These are phyloP conservation scores for Solenopsis fugax DNA, from an alignment of 1,140 invertebrate species.

Conservation along the genomic window DNA sequence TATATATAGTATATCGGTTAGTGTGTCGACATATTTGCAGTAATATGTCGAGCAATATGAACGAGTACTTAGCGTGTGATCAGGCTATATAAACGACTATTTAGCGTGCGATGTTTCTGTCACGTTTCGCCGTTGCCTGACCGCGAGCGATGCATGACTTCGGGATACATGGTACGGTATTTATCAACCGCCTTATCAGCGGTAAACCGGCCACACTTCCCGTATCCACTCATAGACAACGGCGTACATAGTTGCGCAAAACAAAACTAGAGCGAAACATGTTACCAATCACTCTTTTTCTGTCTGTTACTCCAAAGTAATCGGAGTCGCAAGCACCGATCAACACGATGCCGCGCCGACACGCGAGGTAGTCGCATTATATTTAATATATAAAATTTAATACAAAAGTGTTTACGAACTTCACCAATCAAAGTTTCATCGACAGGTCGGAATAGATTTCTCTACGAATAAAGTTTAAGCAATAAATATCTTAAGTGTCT, in stretches of 20 bases:
- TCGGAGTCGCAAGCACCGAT: conserved; percentile 21
- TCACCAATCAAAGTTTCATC: conserved; percentile 1
- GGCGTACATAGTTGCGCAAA: conserved; percentile 14
- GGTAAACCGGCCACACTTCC: conserved; percentile 18
- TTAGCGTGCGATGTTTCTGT: conserved; percentile 57
- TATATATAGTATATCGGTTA: conserved; percentile 26
- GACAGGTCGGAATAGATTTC: neutral
- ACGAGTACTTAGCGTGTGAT: conserved; percentile 53
- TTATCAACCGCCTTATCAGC: conserved; percentile 51
- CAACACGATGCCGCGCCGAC: conserved; percentile 24
- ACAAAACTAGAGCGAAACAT: conserved; percentile 29
- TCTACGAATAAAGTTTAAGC: neutral
- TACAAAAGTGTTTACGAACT: neutral
- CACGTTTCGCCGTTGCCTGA: conserved; percentile 42
- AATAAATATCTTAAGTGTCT: neutral
- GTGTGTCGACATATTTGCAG: neutral
- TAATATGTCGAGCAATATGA: conserved; percentile 16
- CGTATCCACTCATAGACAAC: conserved; percentile 47
- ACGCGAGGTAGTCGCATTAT: conserved; percentile 4
- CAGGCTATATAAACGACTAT: conserved; percentile 34
- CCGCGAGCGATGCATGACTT: conserved; percentile 27
- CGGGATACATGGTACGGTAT: conserved; percentile 8
- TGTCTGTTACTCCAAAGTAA: conserved; percentile 28
- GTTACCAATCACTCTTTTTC: conserved; percentile 24
- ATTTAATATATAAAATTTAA: too few relatives aligned